phyloP scores from a whole-genome alignment of 2,888 invertebrate species.

The Plagodis pulveraria region DNA sequence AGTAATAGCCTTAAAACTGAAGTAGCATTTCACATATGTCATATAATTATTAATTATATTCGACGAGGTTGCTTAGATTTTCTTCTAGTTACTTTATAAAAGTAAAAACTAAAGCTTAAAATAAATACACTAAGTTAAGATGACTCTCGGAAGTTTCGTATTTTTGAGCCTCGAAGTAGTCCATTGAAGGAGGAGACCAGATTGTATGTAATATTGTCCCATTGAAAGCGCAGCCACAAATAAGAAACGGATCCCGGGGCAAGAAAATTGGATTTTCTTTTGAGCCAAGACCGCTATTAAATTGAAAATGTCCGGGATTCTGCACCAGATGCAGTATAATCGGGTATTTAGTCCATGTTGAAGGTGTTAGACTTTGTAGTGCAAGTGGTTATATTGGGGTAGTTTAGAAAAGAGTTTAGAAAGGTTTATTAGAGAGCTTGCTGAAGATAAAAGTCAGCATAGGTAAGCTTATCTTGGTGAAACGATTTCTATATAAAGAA shows the following conservation, averaged over 20 bases:
- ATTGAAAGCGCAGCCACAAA: slow-evolving; percentile 63
- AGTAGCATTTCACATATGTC: too few relatives aligned
- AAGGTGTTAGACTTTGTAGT: slow-evolving; percentile 12
- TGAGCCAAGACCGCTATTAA: slow-evolving; percentile 47
- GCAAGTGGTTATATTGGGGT: neutral
- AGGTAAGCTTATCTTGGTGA: too few relatives aligned
- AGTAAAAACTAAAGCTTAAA: too few relatives aligned
- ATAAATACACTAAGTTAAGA: too few relatives aligned
- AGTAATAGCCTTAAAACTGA: too few relatives aligned
- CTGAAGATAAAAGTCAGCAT: too few relatives aligned
- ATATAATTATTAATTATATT: too few relatives aligned
- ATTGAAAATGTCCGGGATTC: slow-evolving; percentile 43
- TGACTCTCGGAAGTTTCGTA: slow-evolving; percentile 1
- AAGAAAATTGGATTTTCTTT: slow-evolving; percentile 65
- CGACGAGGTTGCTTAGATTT: too few relatives aligned
- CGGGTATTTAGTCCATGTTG: slow-evolving; percentile 20
- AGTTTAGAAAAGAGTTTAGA: neutral
- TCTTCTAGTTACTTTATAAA: too few relatives aligned
- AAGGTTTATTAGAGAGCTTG: neutral
- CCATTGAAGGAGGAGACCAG: slow-evolving; percentile 43
- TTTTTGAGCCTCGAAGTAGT: slow-evolving; percentile 33
- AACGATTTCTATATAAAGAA: too few relatives aligned
- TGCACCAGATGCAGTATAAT: slow-evolving; percentile 25
- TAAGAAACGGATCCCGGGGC: slow-evolving; percentile 51
- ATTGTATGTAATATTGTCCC: slow-evolving; percentile 58